These are phyloP conservation scores for Muscina levida DNA, from an alignment of 2,888 invertebrate genomes.

Conservation along the genomic window DNA sequence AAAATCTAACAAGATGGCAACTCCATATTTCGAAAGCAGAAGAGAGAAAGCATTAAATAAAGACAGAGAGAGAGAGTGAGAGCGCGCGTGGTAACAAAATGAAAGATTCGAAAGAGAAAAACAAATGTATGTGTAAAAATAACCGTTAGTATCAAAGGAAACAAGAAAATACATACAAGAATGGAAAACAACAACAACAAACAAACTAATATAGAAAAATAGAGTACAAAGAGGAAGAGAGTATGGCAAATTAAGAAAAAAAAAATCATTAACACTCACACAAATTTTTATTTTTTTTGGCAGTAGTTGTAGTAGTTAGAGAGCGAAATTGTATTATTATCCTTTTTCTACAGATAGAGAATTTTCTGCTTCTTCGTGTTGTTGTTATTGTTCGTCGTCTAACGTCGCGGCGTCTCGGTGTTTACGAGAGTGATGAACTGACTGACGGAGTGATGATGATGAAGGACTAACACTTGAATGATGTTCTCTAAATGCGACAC, in stretches of 20 bases:
- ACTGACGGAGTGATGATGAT: not conserved
- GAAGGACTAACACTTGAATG: not conserved
- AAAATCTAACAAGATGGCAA: constrained; percentile 15
- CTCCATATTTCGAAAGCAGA: too few relatives aligned
- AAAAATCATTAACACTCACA: constrained; percentile 46
- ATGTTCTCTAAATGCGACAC: too few relatives aligned
- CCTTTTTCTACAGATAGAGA: constrained; percentile 19
- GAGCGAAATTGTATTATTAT: constrained; percentile 4
- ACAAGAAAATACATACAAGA: constrained; percentile 20
- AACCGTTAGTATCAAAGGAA: constrained; percentile 30
- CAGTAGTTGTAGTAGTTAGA: constrained; percentile 9
- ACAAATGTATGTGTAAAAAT: constrained; percentile 21
- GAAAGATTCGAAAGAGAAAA: constrained; percentile 9
- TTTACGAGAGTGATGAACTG: not conserved
- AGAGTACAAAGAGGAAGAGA: not conserved
- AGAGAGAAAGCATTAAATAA: not conserved
- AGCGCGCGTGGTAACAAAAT: constrained; percentile 13
- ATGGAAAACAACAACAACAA: constrained; percentile 18
- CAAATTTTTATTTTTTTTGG: constrained; percentile 33
- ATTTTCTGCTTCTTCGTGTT: too few relatives aligned
- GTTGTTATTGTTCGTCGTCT: too few relatives aligned
- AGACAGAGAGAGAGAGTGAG: constrained; percentile 8
- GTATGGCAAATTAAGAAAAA: constrained; percentile 11
- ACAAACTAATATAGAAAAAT: not conserved
- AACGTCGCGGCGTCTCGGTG: not conserved